phyloP scores from a whole-genome alignment of 2,113 vertebrate species.

The Eudorcas thomsonii region DNA sequence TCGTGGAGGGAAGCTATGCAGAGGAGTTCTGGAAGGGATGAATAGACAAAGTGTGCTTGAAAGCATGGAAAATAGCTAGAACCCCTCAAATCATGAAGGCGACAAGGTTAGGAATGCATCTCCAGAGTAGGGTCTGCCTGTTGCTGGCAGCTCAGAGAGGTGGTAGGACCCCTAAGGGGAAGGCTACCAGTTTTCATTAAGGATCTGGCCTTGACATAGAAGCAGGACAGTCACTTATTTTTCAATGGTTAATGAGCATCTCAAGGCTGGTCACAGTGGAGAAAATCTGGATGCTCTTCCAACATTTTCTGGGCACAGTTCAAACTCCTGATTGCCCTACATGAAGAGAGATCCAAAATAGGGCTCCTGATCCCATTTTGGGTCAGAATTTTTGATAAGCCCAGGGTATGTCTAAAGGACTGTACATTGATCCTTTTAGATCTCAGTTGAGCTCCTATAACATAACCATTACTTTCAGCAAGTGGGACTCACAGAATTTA shows the following conservation, averaged over 20 bases:
- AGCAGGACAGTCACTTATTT: neutral
- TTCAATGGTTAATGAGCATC: neutral
- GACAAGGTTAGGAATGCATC: neutral
- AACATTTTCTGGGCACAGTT: neutral
- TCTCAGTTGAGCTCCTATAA: neutral
- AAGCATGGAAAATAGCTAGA: neutral
- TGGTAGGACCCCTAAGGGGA: neutral
- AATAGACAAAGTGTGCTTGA: neutral
- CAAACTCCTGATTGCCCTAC: neutral
- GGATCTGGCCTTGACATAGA: neutral
- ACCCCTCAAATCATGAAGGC: neutral
- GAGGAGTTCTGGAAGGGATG: neutral
- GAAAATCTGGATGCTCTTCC: neutral
- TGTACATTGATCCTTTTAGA: neutral
- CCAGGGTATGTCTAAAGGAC: neutral
- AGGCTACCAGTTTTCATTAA: neutral
- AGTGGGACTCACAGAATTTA: neutral
- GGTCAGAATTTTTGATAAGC: neutral
- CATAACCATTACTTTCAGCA: neutral
- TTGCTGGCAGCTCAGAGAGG: neutral
- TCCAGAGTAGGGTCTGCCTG: neutral
- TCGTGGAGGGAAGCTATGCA: neutral
- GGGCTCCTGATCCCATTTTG: neutral
- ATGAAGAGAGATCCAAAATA: neutral
- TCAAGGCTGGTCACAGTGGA: neutral